These are phyloP conservation scores for Ricordea florida DNA, from an alignment of 92 coral and sea anemone genomes.

Conservation along the genomic window DNA sequence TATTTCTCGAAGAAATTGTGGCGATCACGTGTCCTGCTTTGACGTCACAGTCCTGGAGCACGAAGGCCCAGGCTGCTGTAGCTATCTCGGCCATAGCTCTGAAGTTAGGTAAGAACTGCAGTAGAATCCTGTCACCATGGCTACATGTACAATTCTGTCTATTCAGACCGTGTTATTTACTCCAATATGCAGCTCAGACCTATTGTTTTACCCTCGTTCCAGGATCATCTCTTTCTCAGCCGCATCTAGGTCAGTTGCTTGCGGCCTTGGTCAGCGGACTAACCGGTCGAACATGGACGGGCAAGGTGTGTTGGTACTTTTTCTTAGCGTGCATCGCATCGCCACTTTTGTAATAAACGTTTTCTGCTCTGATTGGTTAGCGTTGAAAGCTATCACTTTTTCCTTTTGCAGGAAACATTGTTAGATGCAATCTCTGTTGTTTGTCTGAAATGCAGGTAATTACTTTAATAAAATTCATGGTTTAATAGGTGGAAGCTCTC, in stretches of 20 bases:
- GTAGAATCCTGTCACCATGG: no score
- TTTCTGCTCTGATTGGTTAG: no score
- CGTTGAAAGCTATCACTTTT: neutral
- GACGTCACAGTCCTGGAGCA: conserved; percentile 86
- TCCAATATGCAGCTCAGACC: neutral
- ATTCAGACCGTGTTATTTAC: neutral
- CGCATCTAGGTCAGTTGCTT: conserved; percentile 69
- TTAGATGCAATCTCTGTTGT: conserved; percentile 69
- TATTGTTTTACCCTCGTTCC: neutral
- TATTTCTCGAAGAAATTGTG: conserved; percentile 81
- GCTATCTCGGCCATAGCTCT: conserved; percentile 76
- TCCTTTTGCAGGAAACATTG: conserved; percentile 54
- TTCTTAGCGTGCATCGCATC: no score
- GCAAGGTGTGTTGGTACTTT: conserved; percentile 63
- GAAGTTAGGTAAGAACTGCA: conserved; percentile 63
- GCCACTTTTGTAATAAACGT: no score
- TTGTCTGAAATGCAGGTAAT: conserved; percentile 82
- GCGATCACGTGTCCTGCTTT: conserved; percentile 84
- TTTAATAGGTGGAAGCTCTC: no score
- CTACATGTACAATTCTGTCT: neutral
- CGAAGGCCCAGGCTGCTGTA: conserved; percentile 85
- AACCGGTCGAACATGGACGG: conserved; percentile 97
- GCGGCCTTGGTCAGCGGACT: conserved; percentile 81
- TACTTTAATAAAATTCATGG: no score
- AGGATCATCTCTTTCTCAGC: conserved; percentile 79